These are phyloP conservation scores for Pteropus alecto DNA, from an alignment of 2,113 vertebrate genomes.

Conservation along the genomic window DNA sequence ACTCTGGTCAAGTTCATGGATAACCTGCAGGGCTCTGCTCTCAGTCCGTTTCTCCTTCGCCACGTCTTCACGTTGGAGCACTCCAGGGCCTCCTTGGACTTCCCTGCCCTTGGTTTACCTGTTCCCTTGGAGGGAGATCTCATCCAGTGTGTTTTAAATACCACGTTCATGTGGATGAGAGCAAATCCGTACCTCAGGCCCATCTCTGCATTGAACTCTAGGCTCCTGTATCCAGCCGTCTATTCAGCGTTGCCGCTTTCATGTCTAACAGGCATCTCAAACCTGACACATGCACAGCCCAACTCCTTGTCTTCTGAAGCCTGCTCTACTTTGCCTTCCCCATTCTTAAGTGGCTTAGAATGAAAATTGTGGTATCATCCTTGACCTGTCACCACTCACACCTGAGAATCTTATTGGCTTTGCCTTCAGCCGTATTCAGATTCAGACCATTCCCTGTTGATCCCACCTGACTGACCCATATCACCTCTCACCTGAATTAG, in stretches of 20 bases:
- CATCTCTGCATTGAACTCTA: too few relatives aligned
- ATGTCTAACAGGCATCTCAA: accelerated
- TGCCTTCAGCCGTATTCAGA: accelerated
- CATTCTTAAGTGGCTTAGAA: not conserved
- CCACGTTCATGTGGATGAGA: not conserved
- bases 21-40: not conserved
- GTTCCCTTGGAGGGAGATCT: not conserved
- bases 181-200: not conserved
- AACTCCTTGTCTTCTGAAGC: not conserved
- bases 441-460: too few relatives aligned
- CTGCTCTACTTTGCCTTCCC: not conserved
- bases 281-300: accelerated
- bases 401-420: not conserved
- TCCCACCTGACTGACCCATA: accelerated
- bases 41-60: not conserved
- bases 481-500: not conserved
- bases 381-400: accelerated
- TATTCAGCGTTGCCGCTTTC: accelerated
- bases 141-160: not conserved
- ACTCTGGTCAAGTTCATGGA: not conserved
- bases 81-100: not conserved
- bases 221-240: accelerated
- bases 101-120: not conserved
- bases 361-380: accelerated
- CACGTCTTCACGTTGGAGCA: not conserved